phyloP scores from a whole-genome alignment of 2,888 invertebrate genomes.

The Catocala nupta region DNA sequence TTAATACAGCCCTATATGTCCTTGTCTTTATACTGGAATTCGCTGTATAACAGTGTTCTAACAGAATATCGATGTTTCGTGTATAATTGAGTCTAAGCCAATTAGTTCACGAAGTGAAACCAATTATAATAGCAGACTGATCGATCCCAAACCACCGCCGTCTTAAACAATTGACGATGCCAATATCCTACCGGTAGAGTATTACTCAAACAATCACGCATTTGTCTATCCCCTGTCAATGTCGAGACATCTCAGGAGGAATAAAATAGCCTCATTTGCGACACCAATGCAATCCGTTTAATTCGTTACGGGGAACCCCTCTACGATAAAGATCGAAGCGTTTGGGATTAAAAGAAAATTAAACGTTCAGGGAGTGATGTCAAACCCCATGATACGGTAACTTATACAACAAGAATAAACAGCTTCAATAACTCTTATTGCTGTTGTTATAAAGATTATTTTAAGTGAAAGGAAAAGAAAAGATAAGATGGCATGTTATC shows the following conservation, averaged over 20 bases:
- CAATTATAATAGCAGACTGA: slow-evolving; percentile 32
- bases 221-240: slow-evolving; percentile 64
- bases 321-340: slow-evolving; percentile 81
- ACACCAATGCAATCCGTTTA: slow-evolving; percentile 85
- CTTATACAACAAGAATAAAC: slow-evolving; percentile 31
- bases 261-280: slow-evolving; percentile 85
- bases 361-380: slow-evolving; percentile 79
- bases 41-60: too few relatives aligned
- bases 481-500: slow-evolving; percentile 56
- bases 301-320: slow-evolving; percentile 84
- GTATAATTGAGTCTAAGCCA: neutral
- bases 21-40: too few relatives aligned
- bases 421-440: slow-evolving; percentile 37
- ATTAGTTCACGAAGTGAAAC: slow-evolving; percentile 2
- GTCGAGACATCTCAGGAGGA: slow-evolving; percentile 70
- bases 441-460: slow-evolving; percentile 40
- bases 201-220: slow-evolving; percentile 69
- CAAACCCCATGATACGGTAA: slow-evolving; percentile 72
- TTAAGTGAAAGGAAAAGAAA: slow-evolving; percentile 24
- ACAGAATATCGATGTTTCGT: too few relatives aligned
- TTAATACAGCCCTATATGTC: too few relatives aligned
- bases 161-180: slow-evolving; percentile 47
- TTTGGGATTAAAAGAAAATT: slow-evolving; percentile 87
- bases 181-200: slow-evolving; percentile 63
- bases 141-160: slow-evolving; percentile 31